Conservation (phyloP, 1,140 invertebrate species). For the Bombus confusus region DNA sequence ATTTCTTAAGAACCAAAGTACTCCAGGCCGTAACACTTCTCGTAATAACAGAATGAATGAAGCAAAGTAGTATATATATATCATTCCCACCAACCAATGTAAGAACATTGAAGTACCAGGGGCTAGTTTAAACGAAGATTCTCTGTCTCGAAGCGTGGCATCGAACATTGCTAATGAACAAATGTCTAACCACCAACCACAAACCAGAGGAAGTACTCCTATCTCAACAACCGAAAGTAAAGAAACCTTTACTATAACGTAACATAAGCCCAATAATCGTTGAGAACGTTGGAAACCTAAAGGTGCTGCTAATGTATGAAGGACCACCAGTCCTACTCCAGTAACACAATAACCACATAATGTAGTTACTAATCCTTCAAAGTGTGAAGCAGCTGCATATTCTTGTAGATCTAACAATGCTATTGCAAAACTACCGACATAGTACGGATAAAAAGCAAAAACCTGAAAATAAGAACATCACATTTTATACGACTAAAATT, state of each 20-base stretch:
- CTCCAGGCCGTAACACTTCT: constrained; percentile 97
- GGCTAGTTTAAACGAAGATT: constrained; percentile 92
- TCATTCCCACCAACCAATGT: constrained; percentile 99
- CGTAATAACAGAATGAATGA: constrained; percentile 96
- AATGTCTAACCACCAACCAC: constrained; percentile 99
- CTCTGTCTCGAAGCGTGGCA: constrained; percentile 93
- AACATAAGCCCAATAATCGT: constrained; percentile 95
- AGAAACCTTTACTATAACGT: constrained; percentile 98
- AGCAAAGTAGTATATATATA: constrained; percentile 99
- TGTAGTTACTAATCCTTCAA: constrained; percentile 96
- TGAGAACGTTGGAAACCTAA: constrained; percentile 91
- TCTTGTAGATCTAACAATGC: constrained; percentile 89
- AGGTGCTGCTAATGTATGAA: constrained; percentile 91
- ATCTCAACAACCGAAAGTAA: constrained; percentile 97
- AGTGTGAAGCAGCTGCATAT: constrained; percentile 90
- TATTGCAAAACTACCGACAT: constrained; percentile 94
- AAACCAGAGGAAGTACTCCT: constrained; percentile 97
- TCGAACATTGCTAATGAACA: constrained; percentile 98
- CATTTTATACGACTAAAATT: neutral
- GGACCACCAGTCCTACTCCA: constrained; percentile 90
- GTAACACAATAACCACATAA: constrained; percentile 96
- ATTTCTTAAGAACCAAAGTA: constrained; percentile 98
- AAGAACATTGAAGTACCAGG: constrained; percentile 99
- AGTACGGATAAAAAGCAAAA: constrained; percentile 97
- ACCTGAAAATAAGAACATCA: constrained; percentile 78